A percentile compares a stretch with the other conserved stretches of the same genome.
Evolutionary conservation across 1,140 invertebrate genomes (phyloP).

Genomic region (Platyscapa corneri): DNA sequence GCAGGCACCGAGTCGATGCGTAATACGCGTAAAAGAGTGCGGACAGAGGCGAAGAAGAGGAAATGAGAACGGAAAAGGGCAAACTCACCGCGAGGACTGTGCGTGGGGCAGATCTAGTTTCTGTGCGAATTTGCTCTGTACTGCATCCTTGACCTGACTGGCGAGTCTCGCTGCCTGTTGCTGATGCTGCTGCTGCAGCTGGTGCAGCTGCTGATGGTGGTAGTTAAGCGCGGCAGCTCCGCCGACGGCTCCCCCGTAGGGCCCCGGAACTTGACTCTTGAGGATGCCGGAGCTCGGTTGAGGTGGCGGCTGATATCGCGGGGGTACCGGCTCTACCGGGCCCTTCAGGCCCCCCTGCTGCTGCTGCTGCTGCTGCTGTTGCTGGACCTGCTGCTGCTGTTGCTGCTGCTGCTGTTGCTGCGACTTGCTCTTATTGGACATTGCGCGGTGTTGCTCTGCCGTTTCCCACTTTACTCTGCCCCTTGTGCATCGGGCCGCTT

Average conservation of each 20-base stretch:
- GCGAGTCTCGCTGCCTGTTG: conserved; percentile 45
- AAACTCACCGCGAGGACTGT: conserved; percentile 32
- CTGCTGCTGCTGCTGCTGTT: conserved; percentile 43
- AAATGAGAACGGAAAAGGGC: neutral
- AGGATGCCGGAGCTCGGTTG: conserved; percentile 76
- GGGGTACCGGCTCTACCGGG: conserved; percentile 67
- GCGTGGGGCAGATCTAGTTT: conserved; percentile 63
- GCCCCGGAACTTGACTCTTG: conserved; percentile 73
- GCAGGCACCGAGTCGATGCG: too few relatives aligned
- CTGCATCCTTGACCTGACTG: conserved; percentile 66
- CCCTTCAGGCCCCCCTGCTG: neutral
- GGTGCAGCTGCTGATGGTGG: conserved; percentile 63
- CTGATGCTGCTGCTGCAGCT: conserved; percentile 50
- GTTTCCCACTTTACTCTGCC: conserved; percentile 8
- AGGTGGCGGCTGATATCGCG: conserved; percentile 80
- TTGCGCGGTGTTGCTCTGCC: conserved; percentile 58
- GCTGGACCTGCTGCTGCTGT: conserved; percentile 9
- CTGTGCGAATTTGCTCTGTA: conserved; percentile 64
- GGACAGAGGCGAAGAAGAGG: neutral
- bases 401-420: conserved; percentile 59
- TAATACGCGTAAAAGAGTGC: too few relatives aligned
- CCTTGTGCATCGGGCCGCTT: neutral
- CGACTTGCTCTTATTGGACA: conserved; percentile 73
- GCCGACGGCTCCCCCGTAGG: neutral
- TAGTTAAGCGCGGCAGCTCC: conserved; percentile 31